Percentiles rank a stretch among this genome's conserved stretches.
Conservation (phyloP, 2,888 invertebrate genomes). For the Brachyptera putata region DNA sequence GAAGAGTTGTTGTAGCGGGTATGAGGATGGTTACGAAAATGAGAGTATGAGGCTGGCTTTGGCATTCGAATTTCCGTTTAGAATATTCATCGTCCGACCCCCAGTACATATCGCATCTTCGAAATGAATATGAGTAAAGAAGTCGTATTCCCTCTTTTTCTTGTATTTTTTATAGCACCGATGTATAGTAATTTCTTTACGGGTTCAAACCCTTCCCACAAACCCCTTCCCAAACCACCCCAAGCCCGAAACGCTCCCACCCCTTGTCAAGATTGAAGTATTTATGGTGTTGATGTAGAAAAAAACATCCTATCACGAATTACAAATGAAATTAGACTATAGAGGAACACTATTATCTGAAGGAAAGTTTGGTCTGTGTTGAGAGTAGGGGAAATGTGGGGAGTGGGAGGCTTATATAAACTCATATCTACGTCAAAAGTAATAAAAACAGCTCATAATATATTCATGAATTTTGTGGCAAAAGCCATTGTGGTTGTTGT, state of each 20-base stretch:
- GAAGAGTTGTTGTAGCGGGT: too few relatives aligned
- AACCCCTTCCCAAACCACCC: too few relatives aligned
- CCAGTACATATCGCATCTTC: slow-evolving; percentile 10
- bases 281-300: slow-evolving; percentile 23
- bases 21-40: too few relatives aligned
- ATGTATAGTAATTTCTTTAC: slow-evolving; percentile 19
- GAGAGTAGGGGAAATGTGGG: background rate
- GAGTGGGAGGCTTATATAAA: background rate
- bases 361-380: background rate
- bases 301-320: slow-evolving; percentile 18
- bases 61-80: slow-evolving; percentile 27
- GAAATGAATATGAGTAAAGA: slow-evolving; percentile 14
- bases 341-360: slow-evolving; percentile 28
- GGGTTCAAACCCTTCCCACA: background rate
- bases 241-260: background rate
- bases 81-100: slow-evolving; percentile 24
- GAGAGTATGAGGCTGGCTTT: slow-evolving; percentile 5
- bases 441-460: slow-evolving; percentile 27
- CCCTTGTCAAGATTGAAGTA: slow-evolving; percentile 27
- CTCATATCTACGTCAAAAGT: background rate
- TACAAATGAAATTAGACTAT: slow-evolving; percentile 31
- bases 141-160: slow-evolving; percentile 6
- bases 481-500: slow-evolving; percentile 19
- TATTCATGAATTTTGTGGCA: slow-evolving; percentile 22
- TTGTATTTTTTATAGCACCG: slow-evolving; percentile 8